These are phyloP conservation scores for Leptura quadrifasciata DNA, from an alignment of 2,888 invertebrate species.

Conservation along the genomic window DNA sequence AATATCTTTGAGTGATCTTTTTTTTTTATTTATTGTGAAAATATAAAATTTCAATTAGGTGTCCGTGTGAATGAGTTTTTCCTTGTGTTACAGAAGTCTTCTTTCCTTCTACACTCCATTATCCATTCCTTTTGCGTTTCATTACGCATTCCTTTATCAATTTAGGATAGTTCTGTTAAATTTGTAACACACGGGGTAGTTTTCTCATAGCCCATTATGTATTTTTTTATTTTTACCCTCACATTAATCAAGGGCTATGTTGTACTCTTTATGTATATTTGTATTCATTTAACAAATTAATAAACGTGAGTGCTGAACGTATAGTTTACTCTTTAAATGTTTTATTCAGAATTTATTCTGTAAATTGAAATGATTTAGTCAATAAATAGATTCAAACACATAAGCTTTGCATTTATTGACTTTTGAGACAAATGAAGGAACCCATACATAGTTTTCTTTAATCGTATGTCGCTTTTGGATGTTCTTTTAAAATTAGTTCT, in stretches of 20 bases:
- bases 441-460: no score
- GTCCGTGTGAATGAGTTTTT: conserved; percentile 66
- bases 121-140: conserved; percentile 70
- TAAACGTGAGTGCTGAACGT: conserved; percentile 18
- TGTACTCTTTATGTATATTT: conserved; percentile 35
- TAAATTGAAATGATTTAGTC: conserved; percentile 30
- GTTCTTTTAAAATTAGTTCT: no score
- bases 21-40: conserved; percentile 59
- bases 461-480: no score
- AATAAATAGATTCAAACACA: conserved; percentile 17
- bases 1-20: conserved; percentile 48
- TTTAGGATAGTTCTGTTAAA: conserved; percentile 40
- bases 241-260: conserved; percentile 26
- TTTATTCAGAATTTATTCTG: conserved; percentile 37
- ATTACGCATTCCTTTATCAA: conserved; percentile 36
- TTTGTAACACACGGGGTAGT: conserved; percentile 37
- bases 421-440: neutral
- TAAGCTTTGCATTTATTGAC: neutral
- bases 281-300: conserved; percentile 35
- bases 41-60: conserved; percentile 28
- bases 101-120: conserved; percentile 72
- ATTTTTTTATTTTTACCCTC: conserved; percentile 16
- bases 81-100: conserved; percentile 72
- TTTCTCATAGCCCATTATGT: conserved; percentile 10
- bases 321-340: conserved; percentile 33